Conservation (phyloP, 2,113 vertebrate genomes). For the Takifugu bimaculatus region DNA sequence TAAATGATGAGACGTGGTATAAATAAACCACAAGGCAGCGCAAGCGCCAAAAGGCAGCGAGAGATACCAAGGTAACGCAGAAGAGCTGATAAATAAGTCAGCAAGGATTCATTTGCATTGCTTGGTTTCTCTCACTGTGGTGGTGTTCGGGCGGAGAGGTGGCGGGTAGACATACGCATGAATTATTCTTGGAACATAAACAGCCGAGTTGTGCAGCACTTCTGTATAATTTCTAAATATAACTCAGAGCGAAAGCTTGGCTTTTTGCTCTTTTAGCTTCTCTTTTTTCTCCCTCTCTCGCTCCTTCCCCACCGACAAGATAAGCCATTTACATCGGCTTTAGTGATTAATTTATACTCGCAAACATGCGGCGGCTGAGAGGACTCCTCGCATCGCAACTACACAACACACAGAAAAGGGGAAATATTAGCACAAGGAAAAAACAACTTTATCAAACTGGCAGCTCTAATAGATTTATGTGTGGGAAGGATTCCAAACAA, state of each 20-base stretch:
- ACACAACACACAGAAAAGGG: not conserved
- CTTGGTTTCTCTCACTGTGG: slow-evolving; percentile 44
- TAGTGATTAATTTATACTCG: not conserved
- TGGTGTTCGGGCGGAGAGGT: slow-evolving; percentile 36
- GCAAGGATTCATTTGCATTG: slow-evolving; percentile 68
- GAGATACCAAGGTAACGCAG: slow-evolving; percentile 72
- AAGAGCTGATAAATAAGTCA: slow-evolving; percentile 74
- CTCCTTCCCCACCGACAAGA: not conserved
- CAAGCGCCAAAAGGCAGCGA: slow-evolving; percentile 69
- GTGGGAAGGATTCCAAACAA: not conserved
- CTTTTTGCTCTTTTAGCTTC: slow-evolving; percentile 13
- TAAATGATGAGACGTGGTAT: slow-evolving; percentile 79
- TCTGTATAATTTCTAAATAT: slow-evolving; percentile 31
- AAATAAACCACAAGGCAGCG: slow-evolving; percentile 77
- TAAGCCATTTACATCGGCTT: not conserved
- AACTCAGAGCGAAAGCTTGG: slow-evolving; percentile 14
- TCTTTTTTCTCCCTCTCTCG: not conserved
- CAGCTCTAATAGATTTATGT: not conserved
- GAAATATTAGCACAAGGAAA: no score
- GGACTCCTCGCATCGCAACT: not conserved
- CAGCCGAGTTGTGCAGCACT: slow-evolving; percentile 15
- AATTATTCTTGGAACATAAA: slow-evolving; percentile 30
- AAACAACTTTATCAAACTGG: not conserved
- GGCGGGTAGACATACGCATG: slow-evolving; percentile 17
- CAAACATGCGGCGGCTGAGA: not conserved